phyloP scores from a whole-genome alignment of 2,888 invertebrate genomes.

The Marasmarcha lunaedactyla region DNA sequence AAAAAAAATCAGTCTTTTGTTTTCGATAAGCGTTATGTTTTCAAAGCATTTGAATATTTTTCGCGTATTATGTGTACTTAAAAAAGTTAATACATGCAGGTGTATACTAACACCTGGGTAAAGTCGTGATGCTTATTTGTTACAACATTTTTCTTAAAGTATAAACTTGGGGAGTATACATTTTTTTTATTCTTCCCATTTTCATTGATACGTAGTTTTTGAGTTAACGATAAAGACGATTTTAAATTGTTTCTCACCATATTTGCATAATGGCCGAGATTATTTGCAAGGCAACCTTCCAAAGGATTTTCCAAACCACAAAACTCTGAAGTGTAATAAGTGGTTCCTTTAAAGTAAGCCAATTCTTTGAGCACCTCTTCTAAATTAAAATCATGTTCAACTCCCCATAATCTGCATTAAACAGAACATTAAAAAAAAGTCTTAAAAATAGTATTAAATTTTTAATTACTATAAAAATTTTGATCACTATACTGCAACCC shows the following conservation, averaged over 20 bases:
- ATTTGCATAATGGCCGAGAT: slow-evolving; percentile 72
- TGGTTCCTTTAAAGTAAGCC: slow-evolving; percentile 77
- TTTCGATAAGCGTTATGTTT: too few species aligned
- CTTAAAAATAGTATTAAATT: background rate
- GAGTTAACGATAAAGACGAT: background rate
- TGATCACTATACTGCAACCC: too few species aligned
- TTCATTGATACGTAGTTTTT: too few species aligned
- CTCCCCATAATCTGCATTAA: slow-evolving; percentile 75
- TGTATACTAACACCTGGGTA: too few species aligned
- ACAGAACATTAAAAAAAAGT: background rate
- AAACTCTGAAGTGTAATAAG: slow-evolving; percentile 76
- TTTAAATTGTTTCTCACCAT: slow-evolving; percentile 42
- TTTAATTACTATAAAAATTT: background rate
- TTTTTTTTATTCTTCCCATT: too few species aligned
- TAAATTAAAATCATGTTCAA: slow-evolving; percentile 77
- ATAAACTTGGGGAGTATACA: too few species aligned
- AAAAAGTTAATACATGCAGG: too few species aligned
- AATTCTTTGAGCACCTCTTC: slow-evolving; percentile 81
- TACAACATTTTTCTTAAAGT: too few species aligned
- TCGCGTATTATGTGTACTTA: too few species aligned
- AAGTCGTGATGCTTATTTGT: too few species aligned
- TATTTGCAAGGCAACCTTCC: slow-evolving; percentile 68
- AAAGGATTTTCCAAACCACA: slow-evolving; percentile 68
- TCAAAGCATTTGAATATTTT: too few species aligned
- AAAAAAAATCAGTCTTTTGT: too few species aligned